Percentiles rank a stretch among this genome's conserved stretches.
Conservation (phyloP, 2,113 vertebrate genomes). For the Pogona vitticeps region DNA sequence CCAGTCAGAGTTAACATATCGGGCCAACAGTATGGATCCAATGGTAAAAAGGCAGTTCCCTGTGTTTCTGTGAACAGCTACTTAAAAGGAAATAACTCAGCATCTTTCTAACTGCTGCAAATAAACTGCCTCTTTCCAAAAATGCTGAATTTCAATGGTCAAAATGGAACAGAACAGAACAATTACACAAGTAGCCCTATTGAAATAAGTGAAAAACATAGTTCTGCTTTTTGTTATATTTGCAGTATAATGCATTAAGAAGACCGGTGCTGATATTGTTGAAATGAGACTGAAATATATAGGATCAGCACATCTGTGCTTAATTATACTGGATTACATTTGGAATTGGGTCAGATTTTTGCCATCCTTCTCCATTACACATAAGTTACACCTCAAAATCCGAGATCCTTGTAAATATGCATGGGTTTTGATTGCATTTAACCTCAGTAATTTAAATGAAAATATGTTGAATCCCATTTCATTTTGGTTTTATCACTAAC, state of each 20-base stretch:
- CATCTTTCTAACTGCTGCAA: neutral
- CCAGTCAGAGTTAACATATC: too few relatives aligned
- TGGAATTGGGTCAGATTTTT: neutral
- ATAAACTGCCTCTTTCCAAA: neutral
- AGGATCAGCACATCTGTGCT: neutral
- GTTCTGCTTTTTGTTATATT: neutral
- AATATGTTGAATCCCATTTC: slow-evolving; percentile 10
- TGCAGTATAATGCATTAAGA: neutral
- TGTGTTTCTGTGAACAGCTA: neutral
- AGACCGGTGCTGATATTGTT: neutral
- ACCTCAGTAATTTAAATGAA: slow-evolving; percentile 30
- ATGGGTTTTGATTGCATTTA: slow-evolving; percentile 19
- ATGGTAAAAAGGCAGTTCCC: too few relatives aligned
- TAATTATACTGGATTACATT: slow-evolving; percentile 1
- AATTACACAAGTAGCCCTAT: neutral
- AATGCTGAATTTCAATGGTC: neutral
- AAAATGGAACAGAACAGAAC: neutral
- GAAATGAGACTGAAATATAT: neutral
- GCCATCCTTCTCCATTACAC: neutral
- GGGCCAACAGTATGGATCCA: too few relatives aligned
- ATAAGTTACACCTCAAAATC: neutral
- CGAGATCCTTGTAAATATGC: slow-evolving; percentile 13
- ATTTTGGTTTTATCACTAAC: neutral
- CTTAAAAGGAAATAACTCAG: neutral
- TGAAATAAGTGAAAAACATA: neutral